Percentiles rank a stretch among this genome's conserved stretches.
Conservation (phyloP, 2,797 vertebrate genomes). For the Neosilurus hyrtlii region DNA sequence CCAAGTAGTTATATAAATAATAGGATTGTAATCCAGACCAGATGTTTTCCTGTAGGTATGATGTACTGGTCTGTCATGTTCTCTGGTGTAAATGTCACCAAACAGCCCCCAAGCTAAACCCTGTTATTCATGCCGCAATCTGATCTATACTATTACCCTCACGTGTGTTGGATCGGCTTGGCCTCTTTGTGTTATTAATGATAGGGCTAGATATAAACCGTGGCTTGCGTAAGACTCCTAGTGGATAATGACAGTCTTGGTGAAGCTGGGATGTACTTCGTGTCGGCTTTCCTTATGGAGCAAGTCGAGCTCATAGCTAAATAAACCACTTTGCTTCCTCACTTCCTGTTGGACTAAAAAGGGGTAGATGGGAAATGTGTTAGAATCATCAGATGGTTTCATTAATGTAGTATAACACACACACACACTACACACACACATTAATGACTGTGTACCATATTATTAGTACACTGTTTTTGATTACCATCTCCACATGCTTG, state of each 20-base stretch:
- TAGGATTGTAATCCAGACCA: neutral
- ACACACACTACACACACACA: too few relatives aligned
- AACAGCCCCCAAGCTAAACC: slow-evolving; percentile 4
- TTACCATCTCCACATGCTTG: neutral
- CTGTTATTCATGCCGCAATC: slow-evolving; percentile 28
- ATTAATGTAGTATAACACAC: neutral
- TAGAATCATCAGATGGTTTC: neutral
- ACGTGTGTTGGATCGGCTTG: slow-evolving; percentile 6
- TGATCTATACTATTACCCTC: slow-evolving; percentile 12
- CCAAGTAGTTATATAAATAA: neutral
- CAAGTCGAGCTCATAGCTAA: slow-evolving; percentile 47
- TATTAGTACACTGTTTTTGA: neutral
- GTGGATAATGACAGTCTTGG: slow-evolving; percentile 57
- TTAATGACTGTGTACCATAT: neutral
- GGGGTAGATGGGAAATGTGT: neutral
- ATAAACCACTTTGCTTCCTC: slow-evolving; percentile 52
- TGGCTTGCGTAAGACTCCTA: slow-evolving; percentile 39
- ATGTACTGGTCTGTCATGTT: neutral
- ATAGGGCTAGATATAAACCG: slow-evolving; percentile 49
- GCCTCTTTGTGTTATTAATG: slow-evolving; percentile 58
- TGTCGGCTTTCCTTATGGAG: slow-evolving; percentile 46
- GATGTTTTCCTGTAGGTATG: neutral
- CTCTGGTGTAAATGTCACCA: neutral
- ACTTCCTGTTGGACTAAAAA: neutral
- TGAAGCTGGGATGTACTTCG: slow-evolving; percentile 46